Percentiles rank a stretch among this genome's conserved stretches.
Evolutionary conservation across 2,113 vertebrate species (phyloP).

Genomic region (Emydura subglobosa): DNA sequence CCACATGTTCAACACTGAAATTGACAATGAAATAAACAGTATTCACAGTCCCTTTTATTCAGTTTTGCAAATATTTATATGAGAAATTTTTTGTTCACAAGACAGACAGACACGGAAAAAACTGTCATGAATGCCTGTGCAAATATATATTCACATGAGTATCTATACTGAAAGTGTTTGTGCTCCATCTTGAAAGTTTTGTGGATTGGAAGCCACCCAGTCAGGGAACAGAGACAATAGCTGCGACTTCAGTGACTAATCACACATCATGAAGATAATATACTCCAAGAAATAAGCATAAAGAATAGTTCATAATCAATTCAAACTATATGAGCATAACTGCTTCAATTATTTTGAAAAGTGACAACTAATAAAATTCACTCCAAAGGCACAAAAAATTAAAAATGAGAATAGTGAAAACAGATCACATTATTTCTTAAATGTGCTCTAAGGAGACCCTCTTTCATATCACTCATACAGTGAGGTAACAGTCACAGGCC

Average conservation of each 20-base stretch:
- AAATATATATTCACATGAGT: neutral
- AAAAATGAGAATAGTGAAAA: accelerated
- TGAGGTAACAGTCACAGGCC: neutral
- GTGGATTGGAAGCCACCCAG: neutral
- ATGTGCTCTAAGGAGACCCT: accelerated
- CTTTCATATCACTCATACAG: neutral
- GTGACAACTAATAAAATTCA: neutral
- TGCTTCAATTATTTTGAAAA: neutral
- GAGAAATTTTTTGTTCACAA: neutral
- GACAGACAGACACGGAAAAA: neutral
- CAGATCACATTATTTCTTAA: neutral
- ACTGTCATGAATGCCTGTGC: neutral
- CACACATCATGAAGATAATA: neutral
- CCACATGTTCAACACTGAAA: neutral
- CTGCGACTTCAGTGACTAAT: neutral
- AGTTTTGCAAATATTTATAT: neutral
- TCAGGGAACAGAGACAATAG: neutral
- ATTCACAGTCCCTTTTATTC: neutral
- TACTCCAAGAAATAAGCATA: neutral
- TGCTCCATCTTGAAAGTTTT: neutral
- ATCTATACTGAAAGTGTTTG: neutral
- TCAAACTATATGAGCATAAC: neutral
- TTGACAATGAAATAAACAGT: neutral
- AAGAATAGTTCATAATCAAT: neutral
- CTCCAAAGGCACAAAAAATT: neutral